phyloP scores from a whole-genome alignment of 2,797 vertebrate species.

The Tokudaia muenninki region DNA sequence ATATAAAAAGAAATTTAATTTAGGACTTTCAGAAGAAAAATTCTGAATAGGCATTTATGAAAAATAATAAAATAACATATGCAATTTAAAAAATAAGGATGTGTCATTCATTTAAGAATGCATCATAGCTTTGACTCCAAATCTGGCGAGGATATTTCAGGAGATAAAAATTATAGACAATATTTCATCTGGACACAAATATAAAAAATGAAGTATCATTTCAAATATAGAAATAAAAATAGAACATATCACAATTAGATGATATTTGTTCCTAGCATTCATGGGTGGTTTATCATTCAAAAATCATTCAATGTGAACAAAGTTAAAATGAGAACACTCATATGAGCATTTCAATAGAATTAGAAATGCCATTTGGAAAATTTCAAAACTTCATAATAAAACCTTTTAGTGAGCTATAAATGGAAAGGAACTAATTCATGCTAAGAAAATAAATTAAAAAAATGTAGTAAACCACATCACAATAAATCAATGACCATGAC shows the following conservation, averaged over 20 bases:
- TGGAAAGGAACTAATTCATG: slow-evolving; percentile 44
- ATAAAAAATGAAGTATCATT: not conserved
- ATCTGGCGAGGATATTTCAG: slow-evolving; percentile 3
- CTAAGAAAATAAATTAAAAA: slow-evolving; percentile 22
- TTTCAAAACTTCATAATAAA: slow-evolving; percentile 22
- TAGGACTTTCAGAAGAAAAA: slow-evolving; percentile 37
- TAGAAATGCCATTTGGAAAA: slow-evolving; percentile 48
- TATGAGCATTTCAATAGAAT: slow-evolving; percentile 5
- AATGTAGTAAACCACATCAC: slow-evolving; percentile 10
- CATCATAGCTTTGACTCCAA: slow-evolving; percentile 26
- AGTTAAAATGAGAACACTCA: slow-evolving; percentile 25
- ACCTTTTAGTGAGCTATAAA: not conserved
- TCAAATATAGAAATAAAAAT: slow-evolving; percentile 37
- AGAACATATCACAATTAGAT: slow-evolving; percentile 28
- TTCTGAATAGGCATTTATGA: not conserved
- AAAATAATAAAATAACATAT: not conserved
- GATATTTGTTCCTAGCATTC: slow-evolving; percentile 1
- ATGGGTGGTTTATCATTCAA: slow-evolving; percentile 42
- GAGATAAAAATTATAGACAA: not conserved
- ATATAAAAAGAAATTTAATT: slow-evolving; percentile 30
- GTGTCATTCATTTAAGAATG: not conserved
- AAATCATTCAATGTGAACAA: slow-evolving; percentile 35
- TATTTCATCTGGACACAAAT: not conserved
- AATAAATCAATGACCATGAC: slow-evolving; percentile 8
- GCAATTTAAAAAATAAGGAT: not conserved